Percentiles rank a stretch among this genome's conserved stretches.
Conservation (phyloP, 1,140 invertebrate genomes). For the Oryctes rhinoceros region DNA sequence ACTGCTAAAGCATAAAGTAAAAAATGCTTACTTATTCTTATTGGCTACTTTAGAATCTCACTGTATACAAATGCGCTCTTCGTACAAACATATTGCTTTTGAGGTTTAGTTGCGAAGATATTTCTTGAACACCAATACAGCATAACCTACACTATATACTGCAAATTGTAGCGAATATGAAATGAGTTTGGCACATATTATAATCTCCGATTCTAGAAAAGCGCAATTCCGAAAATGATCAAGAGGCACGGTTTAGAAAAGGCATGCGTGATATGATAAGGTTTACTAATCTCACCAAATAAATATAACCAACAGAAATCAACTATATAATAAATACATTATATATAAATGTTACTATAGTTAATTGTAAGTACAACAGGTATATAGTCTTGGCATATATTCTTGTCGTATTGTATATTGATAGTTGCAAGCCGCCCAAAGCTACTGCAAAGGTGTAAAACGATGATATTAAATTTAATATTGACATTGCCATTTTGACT, state of each 20-base stretch:
- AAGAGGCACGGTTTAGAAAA: conserved; percentile 43
- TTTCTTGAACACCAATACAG: too few species aligned
- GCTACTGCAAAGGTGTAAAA: neutral
- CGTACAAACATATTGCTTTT: too few species aligned
- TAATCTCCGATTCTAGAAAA: conserved; percentile 5
- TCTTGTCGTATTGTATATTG: neutral
- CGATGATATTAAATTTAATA: neutral
- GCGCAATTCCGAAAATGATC: conserved; percentile 29
- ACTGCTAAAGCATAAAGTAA: too few species aligned
- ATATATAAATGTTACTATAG: conserved; percentile 8
- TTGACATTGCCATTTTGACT: neutral
- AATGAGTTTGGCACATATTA: neutral
- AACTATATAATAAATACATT: conserved; percentile 17
- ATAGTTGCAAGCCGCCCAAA: neutral
- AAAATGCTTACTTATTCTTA: too few species aligned
- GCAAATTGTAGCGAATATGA: neutral
- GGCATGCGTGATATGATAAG: conserved; percentile 44
- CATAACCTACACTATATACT: neutral
- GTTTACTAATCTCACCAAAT: conserved; percentile 37
- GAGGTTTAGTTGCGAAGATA: too few species aligned
- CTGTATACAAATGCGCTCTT: too few species aligned
- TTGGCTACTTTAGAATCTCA: too few species aligned
- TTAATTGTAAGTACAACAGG: conserved; percentile 26
- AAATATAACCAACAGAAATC: conserved; percentile 26
- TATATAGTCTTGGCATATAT: conserved; percentile 35